A percentile compares a stretch with the other conserved stretches of the same genome.
Evolutionary conservation across 2,113 vertebrate genomes (phyloP).

Genomic region (Ochotona curzoniae): DNA sequence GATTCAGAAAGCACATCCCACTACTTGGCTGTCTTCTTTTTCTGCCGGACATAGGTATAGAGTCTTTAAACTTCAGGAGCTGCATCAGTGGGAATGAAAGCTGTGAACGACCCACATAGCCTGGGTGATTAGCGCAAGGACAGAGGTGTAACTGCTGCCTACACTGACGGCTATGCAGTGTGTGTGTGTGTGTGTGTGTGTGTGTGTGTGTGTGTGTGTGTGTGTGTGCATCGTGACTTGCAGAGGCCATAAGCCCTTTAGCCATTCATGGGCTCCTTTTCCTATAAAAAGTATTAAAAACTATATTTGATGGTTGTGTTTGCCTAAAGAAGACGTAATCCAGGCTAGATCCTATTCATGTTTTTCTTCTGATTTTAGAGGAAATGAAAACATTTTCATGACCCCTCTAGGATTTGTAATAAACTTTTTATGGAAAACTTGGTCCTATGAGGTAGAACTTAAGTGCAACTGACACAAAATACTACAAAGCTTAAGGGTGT

Average conservation of each 20-base stretch:
- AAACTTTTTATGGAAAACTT: background rate
- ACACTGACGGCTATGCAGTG: background rate
- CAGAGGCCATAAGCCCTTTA: background rate
- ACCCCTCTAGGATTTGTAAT: background rate
- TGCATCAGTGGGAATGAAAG: background rate
- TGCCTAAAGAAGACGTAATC: background rate
- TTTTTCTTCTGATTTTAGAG: background rate
- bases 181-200: too few relatives aligned
- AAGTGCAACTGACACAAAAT: background rate
- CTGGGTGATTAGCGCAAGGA: background rate
- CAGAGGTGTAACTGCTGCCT: background rate
- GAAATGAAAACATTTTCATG: background rate
- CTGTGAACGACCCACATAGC: background rate
- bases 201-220: background rate
- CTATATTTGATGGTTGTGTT: background rate
- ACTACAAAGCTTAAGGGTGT: background rate
- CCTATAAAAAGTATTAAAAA: background rate
- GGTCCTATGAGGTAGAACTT: background rate
- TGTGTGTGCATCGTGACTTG: background rate
- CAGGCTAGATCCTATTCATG: background rate
- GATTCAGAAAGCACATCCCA: background rate
- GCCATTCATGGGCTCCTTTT: background rate
- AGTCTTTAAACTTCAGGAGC: background rate
- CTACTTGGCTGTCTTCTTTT: background rate
- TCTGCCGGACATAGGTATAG: background rate